Base-by-base conservation (phyloP, 2,888 invertebrate genomes). In the Dryobotodes eremita region DNA sequence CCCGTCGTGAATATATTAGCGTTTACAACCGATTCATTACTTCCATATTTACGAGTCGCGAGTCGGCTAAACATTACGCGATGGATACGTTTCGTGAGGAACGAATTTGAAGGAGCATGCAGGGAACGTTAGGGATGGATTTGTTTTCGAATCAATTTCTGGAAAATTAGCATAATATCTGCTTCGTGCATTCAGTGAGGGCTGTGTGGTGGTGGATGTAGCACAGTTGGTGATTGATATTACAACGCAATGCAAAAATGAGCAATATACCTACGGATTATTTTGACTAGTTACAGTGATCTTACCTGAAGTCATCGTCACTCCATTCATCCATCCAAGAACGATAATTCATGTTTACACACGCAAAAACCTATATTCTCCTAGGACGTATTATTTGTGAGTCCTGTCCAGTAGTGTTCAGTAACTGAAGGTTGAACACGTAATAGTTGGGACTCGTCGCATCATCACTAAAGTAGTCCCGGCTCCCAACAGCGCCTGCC, bases 381-480 rank as follows among this genome's bases (percentile, higher is more conserved):
- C 23, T 36, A n/a, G 42, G 20, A 71, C 55, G 36, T 26, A 17
- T 57, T 61, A 53, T 20, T 62, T 6, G 75, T 26, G 48, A 65
- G 68, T 72, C 23, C 65, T 74, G 69, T 73, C 53, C 59, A 48
- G 72, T 13, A 66, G 79, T 81, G 81, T 69, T 77, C 82, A 84
- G 75, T 74, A 76, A 75, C 82, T 86, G 91, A 92, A 92, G 90
- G 91, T 84, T 90, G 90, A 74, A 71, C 88, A 88, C 88, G 89
- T 90, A 89, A 88, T 86, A 87, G 79, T 36, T 53, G 72, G 53
- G 36, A 74, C 66, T 55, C 70, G 79, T 65, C 73, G 77, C 88
- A 89, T 92, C 92, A 89, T 89, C 90, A 84, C 89, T 87, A 83
- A 93, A 91, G 90, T 89, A 86, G 88, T 83, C 85, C 87, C 79